Evolutionary conservation across 1,140 invertebrate species (phyloP).

Genomic region (Nebria ingens): DNA sequence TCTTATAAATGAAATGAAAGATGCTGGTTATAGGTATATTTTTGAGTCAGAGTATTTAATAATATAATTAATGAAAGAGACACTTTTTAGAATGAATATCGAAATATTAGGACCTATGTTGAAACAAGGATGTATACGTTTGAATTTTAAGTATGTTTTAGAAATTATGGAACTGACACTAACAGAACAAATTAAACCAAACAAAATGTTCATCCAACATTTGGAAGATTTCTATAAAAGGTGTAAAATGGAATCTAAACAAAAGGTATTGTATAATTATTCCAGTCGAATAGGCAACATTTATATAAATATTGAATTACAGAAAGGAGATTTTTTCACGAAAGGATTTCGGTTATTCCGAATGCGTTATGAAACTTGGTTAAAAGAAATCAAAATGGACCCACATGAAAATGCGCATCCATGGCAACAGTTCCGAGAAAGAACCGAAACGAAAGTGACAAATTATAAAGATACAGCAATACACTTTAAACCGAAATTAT

Average conservation of each 20-base stretch:
- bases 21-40: conserved; percentile 46
- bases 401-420: conserved; percentile 44
- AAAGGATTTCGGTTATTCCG: conserved; percentile 36
- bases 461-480: conserved; percentile 21
- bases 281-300: conserved; percentile 2
- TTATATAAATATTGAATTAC: conserved; percentile 14
- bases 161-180: conserved; percentile 54
- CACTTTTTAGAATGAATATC: conserved; percentile 53
- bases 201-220: conserved; percentile 42
- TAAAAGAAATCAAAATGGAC: conserved; percentile 39
- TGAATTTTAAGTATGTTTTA: conserved; percentile 53
- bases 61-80: too few species aligned
- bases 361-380: conserved; percentile 37
- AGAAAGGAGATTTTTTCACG: conserved; percentile 31
- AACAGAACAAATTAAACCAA: conserved; percentile 47
- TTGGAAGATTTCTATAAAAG: conserved; percentile 42
- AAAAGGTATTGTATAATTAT: conserved; percentile 32
- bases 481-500: conserved; percentile 29
- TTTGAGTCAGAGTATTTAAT: not conserved
- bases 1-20: conserved; percentile 59
- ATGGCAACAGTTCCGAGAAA: conserved; percentile 42
- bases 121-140: conserved; percentile 42
- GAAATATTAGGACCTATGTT: conserved; percentile 62
- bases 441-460: conserved; percentile 18
- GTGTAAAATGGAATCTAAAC: conserved; percentile 34